A percentile compares a stretch with the other conserved stretches of the same genome.
Evolutionary conservation across 2,888 invertebrate genomes (phyloP).

Genomic region (Cantharis nigra): DNA sequence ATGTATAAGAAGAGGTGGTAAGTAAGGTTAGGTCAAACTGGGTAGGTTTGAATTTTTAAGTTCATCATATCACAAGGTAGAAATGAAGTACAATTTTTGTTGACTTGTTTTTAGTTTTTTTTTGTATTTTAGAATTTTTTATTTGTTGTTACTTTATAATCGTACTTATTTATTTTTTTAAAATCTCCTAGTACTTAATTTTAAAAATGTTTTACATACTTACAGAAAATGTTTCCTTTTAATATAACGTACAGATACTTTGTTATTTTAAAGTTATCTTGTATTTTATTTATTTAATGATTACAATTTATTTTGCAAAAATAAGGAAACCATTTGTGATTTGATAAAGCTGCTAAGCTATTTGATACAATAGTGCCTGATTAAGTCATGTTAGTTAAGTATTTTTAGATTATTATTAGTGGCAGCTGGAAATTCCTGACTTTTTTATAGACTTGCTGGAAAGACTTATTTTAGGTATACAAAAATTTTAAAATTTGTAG

Average conservation of each 20-base stretch:
- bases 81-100: conserved; percentile 1
- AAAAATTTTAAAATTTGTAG: neutral
- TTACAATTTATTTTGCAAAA: neutral
- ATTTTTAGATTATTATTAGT: conserved; percentile 1
- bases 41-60: neutral
- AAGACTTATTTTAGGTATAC: neutral
- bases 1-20: neutral
- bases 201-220: neutral
- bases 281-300: neutral
- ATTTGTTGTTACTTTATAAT: neutral
- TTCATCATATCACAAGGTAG: conserved; percentile 1
- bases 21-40: neutral
- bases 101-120: neutral
- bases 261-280: neutral
- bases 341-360: conserved; percentile 5
- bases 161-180: neutral
- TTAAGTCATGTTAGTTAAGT: neutral
- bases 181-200: neutral
- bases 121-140: neutral
- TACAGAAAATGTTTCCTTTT: neutral
- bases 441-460: neutral
- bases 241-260: neutral
- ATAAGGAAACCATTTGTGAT: conserved; percentile 5
- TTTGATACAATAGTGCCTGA: conserved; percentile 15
- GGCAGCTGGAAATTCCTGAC: neutral